Conservation (phyloP, 37 sponge, comb jelly and placozoan genomes). For the Petrosia ficiformis region DNA sequence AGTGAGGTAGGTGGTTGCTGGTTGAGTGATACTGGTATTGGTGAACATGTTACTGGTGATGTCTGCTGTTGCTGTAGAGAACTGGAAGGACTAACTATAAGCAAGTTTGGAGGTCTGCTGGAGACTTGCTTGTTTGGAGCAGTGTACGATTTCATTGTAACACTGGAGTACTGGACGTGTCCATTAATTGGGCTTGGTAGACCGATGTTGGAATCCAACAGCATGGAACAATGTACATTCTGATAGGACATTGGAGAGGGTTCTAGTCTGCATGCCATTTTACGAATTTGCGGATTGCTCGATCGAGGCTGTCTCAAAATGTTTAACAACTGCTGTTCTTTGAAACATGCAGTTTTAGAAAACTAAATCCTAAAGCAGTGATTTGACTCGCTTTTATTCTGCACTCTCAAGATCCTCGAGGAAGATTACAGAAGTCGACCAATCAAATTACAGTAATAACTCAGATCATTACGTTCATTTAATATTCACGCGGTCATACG, state of each 20-base stretch:
- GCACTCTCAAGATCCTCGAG: too few species aligned
- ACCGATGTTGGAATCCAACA: not conserved
- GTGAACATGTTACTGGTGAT: not conserved
- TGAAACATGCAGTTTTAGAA: too few species aligned
- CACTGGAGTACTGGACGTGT: not conserved
- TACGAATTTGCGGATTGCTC: not conserved
- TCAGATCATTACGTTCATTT: too few species aligned
- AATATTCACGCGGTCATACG: not conserved
- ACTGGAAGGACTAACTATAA: not conserved
- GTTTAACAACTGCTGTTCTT: too few species aligned
- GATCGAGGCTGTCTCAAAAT: too few species aligned
- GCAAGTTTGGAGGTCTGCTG: not conserved
- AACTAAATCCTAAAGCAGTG: too few species aligned
- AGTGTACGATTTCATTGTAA: not conserved
- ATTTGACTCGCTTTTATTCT: too few species aligned
- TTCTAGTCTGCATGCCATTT: slow-evolving; percentile 66
- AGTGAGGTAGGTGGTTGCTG: not conserved
- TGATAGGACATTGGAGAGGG: slow-evolving; percentile 49
- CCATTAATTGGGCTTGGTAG: not conserved
- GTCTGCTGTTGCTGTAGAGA: not conserved
- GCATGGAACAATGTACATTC: slow-evolving; percentile 54
- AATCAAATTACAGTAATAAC: not conserved
- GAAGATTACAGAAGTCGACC: not conserved
- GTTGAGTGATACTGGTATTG: not conserved
- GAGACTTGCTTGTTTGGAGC: not conserved